Conservation (phyloP, 1,140 invertebrate genomes). For the Atta texana region DNA sequence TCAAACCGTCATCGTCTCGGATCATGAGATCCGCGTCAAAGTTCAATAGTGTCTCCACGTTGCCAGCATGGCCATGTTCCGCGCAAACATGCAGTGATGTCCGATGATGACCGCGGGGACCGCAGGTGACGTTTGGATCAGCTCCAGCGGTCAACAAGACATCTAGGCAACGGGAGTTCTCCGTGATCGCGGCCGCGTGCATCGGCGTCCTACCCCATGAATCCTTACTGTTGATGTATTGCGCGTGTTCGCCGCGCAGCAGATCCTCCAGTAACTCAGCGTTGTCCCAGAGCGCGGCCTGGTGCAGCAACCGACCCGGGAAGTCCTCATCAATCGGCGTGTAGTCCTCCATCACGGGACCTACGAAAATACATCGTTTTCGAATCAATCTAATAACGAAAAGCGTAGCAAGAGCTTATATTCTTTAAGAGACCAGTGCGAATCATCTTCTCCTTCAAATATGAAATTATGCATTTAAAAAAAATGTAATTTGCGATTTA, state of each 20-base stretch:
- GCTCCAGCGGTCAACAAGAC: conserved; percentile 92
- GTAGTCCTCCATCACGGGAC: conserved; percentile 87
- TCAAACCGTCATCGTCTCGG: conserved; percentile 90
- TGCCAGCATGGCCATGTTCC: conserved; percentile 92
- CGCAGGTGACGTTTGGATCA: conserved; percentile 90
- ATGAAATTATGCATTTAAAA: not conserved
- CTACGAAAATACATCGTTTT: conserved; percentile 32
- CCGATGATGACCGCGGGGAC: conserved; percentile 88
- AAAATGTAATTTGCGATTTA: not conserved
- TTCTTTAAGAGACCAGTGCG: not conserved
- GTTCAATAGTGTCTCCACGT: conserved; percentile 90
- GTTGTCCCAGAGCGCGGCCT: conserved; percentile 97
- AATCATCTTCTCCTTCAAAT: not conserved
- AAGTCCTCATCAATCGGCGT: conserved; percentile 93
- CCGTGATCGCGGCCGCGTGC: conserved; percentile 95
- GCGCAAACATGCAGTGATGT: conserved; percentile 93
- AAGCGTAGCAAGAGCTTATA: not conserved
- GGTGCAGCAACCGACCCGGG: conserved; percentile 92
- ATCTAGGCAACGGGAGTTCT: conserved; percentile 92
- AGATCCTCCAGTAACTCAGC: conserved; percentile 94
- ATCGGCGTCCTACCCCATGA: conserved; percentile 92
- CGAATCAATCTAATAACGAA: not conserved
- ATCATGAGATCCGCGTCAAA: conserved; percentile 90
- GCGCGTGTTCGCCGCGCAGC: conserved; percentile 90
- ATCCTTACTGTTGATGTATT: conserved; percentile 92